A percentile compares a stretch with the other conserved stretches of the same genome.
phyloP scores from a whole-genome alignment of 1,140 invertebrate species.

The Andrena cerasifolii region DNA sequence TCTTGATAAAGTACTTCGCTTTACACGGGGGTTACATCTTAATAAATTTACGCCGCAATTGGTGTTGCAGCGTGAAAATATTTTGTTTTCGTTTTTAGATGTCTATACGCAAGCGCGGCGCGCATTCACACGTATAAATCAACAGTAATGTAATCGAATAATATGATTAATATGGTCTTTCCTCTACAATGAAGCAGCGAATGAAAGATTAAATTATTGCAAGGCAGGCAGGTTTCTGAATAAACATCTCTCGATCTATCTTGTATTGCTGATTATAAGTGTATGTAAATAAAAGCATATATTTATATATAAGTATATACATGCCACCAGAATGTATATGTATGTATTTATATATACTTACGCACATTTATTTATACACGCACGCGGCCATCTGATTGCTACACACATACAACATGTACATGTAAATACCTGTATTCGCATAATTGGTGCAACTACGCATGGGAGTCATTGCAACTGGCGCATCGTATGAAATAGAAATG shows the following conservation, averaged over 20 bases:
- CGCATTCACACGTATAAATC: constrained; percentile 7
- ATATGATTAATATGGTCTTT: constrained; percentile 40
- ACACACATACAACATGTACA: constrained; percentile 4
- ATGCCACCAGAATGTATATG: too few relatives aligned
- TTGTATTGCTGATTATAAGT: constrained; percentile 41
- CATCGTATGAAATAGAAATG: constrained; percentile 46
- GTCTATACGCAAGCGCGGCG: background rate
- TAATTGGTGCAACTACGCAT: constrained; percentile 47
- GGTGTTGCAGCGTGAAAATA: background rate
- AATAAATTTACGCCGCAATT: constrained; percentile 16
- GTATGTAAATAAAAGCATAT: constrained; percentile 24
- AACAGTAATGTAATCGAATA: constrained; percentile 38
- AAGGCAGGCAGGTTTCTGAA: constrained; percentile 25
- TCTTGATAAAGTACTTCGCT: background rate
- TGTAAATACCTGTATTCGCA: background rate
- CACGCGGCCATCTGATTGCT: background rate
- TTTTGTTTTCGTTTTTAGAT: background rate
- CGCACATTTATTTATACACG: background rate
- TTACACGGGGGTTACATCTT: background rate
- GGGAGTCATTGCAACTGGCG: constrained; percentile 43
- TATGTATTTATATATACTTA: background rate
- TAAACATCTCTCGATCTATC: constrained; percentile 41
- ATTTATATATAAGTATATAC: constrained; percentile 9
- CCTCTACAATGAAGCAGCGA: constrained; percentile 15
- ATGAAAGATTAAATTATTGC: constrained; percentile 1